Conservation (phyloP, 1,140 invertebrate genomes). For the Drosophila parvula region DNA sequence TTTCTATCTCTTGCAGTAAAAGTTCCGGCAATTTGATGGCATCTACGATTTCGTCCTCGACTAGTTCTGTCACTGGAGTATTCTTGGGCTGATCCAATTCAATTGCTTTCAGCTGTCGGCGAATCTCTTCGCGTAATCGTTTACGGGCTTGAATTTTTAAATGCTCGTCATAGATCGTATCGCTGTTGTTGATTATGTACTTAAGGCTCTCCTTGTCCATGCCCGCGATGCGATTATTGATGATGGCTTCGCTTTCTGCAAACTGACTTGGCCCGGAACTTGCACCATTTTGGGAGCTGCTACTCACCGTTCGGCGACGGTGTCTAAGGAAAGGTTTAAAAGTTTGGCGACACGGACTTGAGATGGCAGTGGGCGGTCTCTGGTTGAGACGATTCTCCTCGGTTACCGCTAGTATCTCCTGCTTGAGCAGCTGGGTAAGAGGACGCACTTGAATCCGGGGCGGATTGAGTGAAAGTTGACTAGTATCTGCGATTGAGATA, state of each 20-base stretch:
- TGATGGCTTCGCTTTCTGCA: constrained; percentile 9
- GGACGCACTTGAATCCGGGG: constrained; percentile 69
- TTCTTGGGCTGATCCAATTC: constrained; percentile 62
- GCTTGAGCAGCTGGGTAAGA: constrained; percentile 54
- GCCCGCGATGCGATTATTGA: constrained; percentile 63
- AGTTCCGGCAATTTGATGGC: constrained; percentile 64
- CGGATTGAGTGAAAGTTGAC: neutral
- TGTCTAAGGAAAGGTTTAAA: neutral
- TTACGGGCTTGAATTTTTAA: constrained; percentile 68
- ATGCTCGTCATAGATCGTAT: constrained; percentile 74
- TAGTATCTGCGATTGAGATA: neutral
- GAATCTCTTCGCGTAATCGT: constrained; percentile 69
- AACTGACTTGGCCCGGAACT: neutral
- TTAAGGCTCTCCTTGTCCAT: constrained; percentile 75
- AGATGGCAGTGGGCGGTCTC: neutral
- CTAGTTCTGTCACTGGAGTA: constrained; percentile 29
- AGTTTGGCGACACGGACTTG: neutral
- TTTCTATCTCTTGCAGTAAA: constrained; percentile 70
- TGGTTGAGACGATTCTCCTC: constrained; percentile 28
- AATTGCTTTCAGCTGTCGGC: constrained; percentile 65
- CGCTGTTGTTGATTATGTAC: constrained; percentile 76
- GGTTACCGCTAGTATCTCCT: constrained; percentile 52
- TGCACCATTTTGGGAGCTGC: neutral
- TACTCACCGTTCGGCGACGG: constrained; percentile 41
- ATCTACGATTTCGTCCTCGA: constrained; percentile 77